Evolutionary conservation across 35 echinoderm and acorn worm genomes (phyloP), one percentile per base, ranked within the genome.

Genomic region (Chiridota heheva): DNA sequence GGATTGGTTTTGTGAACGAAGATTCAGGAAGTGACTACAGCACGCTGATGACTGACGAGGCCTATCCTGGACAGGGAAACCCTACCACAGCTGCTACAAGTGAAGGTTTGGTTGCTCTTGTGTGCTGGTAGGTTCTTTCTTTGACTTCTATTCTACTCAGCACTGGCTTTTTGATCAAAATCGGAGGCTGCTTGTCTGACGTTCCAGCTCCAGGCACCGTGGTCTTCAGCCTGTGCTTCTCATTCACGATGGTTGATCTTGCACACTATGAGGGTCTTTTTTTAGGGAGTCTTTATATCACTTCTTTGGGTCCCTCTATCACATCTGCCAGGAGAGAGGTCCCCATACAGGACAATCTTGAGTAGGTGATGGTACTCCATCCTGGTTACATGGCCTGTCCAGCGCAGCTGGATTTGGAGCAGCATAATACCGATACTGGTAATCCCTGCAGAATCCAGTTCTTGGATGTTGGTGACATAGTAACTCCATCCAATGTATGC

Each of bases 401-500:
- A 87, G 5, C 36, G 58, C 7, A 87, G 85, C 63, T 69, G 60
- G 10, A 22, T 0, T 46, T 80, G 30, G 0, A 66, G 2, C 0
- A 66, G 18, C 12, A 80, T 43, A 75, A 27, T 20, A 31, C 81
- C 74, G 7, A 87, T 78, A 44, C 73, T 67, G 34, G 26, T 29
- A 12, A 36, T 2, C n/a, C 26, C 81, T 34, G 81, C 24, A 44
- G 20, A 40, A 26, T 87, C 44, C 29, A 87, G 59, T 20, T 79
- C 73, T 15, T 80, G 36, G 13, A 40, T 20, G 42, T 87, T 87
- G 31, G 84, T 63, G 17, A 87, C 44, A 8, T 16, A n/a, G 84
- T 87, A 72, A 15, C 53, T 24, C 74, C n/a, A n/a, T n/a, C n/a
- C 73, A 87, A 8, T 18, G 28, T n/a, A 87, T 81, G 59, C 18